Evolutionary conservation across 2,113 vertebrate species (phyloP), one percentile per base, ranked within the genome.

Genomic region (Falco punctatus): DNA sequence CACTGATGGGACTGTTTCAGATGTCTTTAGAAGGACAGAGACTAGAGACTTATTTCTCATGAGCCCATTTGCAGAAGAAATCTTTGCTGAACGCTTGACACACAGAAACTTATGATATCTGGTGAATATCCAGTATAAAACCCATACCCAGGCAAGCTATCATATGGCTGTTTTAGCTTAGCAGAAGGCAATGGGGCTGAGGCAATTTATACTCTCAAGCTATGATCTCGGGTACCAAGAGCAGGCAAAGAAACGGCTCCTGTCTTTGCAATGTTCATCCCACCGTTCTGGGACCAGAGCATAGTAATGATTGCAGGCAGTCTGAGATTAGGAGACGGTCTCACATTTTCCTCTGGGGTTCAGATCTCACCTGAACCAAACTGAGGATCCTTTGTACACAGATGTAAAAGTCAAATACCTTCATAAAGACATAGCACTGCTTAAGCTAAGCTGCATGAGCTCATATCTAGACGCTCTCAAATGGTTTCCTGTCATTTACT

Each of bases 151-250:
- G 42, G 9, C 22, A 30, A 33, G 10, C 19, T 35, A 10, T 64
- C 57, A 16, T 23, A 6, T 19, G 27, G n/a, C 26, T 67, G 19
- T 35, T 81, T 21, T 81, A 42, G 24, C 38, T 81, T 28, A 54
- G 49, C 13, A 57, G 48, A 58, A 69, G 21, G 33, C 42, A 46
- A 67, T 3, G 15, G 42, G 32, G 5, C 58, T 78, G 65, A 48
- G 33, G 15, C 13, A 49, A 38, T 48, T 77, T 51, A 46, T 40
- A 26, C 14, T 42, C 49, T 67, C 9, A 52, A 58, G 20, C 19
- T 18, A 12, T 4, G 5, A 24, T 32, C 69, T 81, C 0, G 3
- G 14, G 70, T 69, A 30, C 23, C n/a, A 69, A 48, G 21, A 0
- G 0, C 65, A 82, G 51, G 21, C 64, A 66, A 55, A 62, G 44